Conservation (phyloP, 2,888 invertebrate species). For the Diabrotica balteata region DNA sequence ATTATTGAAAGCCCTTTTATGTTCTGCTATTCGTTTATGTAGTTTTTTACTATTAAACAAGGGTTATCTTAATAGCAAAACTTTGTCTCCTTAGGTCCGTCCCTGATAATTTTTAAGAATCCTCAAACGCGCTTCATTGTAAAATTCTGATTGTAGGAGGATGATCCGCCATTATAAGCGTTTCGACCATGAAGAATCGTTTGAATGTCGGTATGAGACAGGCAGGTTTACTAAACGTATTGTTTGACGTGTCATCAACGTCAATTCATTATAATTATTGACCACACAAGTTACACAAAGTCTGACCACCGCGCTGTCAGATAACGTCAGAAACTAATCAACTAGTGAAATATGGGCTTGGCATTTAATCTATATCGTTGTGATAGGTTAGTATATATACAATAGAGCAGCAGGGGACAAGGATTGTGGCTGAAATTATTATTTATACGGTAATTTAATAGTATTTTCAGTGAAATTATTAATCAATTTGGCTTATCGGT, state of each 20-base stretch:
- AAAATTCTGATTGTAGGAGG: background rate
- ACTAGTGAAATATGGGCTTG: constrained; percentile 5
- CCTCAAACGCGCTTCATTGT: no score
- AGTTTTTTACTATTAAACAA: no score
- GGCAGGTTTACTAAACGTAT: constrained; percentile 1
- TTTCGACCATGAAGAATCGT: constrained; percentile 10
- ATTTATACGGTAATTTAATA: no score
- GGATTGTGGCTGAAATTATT: no score
- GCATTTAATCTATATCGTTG: background rate
- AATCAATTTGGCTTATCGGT: no score
- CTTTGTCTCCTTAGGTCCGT: no score
- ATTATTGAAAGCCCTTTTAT: no score
- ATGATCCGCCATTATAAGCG: background rate
- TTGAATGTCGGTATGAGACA: background rate
- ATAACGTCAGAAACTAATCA: constrained; percentile 20
- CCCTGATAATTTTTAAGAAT: no score
- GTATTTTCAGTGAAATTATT: no score
- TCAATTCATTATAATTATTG: constrained; percentile 18
- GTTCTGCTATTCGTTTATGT: no score
- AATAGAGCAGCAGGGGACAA: no score
- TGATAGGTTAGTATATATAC: background rate
- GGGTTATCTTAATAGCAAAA: no score
- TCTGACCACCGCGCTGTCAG: constrained; percentile 3
- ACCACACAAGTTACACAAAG: constrained; percentile 16
- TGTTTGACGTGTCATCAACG: constrained; percentile 16